Evolutionary conservation across 2,113 vertebrate species (phyloP).

Genomic region (Macrotis lagotis): DNA sequence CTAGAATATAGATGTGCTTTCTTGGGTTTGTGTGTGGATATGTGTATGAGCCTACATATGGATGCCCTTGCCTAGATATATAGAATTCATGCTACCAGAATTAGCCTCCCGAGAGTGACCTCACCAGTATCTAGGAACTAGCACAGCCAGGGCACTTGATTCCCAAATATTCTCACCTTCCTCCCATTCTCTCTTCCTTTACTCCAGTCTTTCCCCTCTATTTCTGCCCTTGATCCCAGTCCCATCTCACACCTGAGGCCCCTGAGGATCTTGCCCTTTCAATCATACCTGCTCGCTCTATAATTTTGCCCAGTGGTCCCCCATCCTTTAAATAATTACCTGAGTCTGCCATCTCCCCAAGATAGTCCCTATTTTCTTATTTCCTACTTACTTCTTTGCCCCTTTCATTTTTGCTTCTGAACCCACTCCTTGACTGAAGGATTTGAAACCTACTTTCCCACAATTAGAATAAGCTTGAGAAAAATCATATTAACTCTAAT

Average conservation of each 20-base stretch:
- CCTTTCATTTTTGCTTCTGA: neutral
- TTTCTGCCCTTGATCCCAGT: neutral
- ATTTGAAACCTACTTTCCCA: no score
- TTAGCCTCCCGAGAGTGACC: slow-evolving; percentile 55
- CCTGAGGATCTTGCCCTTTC: neutral
- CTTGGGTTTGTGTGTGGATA: neutral
- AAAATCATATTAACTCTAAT: no score
- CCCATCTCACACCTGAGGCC: neutral
- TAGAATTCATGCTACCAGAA: slow-evolving; percentile 33
- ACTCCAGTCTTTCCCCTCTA: neutral
- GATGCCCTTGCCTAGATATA: neutral
- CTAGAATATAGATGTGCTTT: slow-evolving; percentile 65
- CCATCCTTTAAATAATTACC: neutral
- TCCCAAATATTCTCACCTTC: neutral
- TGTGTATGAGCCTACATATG: neutral
- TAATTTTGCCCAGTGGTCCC: neutral
- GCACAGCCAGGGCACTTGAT: neutral
- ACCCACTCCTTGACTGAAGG: neutral
- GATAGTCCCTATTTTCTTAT: neutral
- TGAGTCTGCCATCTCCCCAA: neutral
- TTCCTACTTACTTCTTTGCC: neutral
- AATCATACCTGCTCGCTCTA: neutral
- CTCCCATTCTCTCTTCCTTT: neutral
- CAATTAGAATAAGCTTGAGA: no score
- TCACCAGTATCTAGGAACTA: neutral